Conservation (phyloP, 2,113 vertebrate genomes). For the Protobothrops mucrosquamatus region DNA sequence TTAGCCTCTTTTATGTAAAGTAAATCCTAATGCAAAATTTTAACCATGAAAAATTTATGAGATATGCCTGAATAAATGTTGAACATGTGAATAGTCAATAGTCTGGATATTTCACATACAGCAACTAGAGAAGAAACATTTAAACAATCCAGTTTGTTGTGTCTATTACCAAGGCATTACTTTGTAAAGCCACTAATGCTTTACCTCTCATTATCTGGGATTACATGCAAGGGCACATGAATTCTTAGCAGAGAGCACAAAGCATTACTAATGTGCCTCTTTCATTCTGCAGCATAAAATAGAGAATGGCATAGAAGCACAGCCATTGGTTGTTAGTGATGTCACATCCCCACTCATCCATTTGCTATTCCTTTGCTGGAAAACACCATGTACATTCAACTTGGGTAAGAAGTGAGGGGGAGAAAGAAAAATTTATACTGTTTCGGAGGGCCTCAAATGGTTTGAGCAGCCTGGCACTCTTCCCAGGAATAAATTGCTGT, state of each 20-base stretch:
- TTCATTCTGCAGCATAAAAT: conserved; percentile 7
- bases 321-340: conserved; percentile 59
- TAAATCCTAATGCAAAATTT: conserved; percentile 12
- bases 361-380: conserved; percentile 39
- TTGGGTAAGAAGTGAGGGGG: neutral
- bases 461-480: neutral
- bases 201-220: neutral
- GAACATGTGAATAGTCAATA: conserved; percentile 19
- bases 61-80: conserved; percentile 22
- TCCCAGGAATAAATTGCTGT: neutral
- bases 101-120: conserved; percentile 28
- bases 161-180: neutral
- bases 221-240: conserved; percentile 22
- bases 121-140: conserved; percentile 7
- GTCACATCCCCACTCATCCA: conserved; percentile 37
- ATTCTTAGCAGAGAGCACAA: conserved; percentile 4
- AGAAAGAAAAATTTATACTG: neutral
- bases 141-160: conserved; percentile 23
- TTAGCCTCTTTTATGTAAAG: neutral
- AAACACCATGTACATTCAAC: conserved; percentile 29
- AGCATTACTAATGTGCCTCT: conserved; percentile 36
- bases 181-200: neutral
- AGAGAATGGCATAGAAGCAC: conserved; percentile 22
- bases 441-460: neutral
- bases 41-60: neutral